Base-by-base conservation (phyloP, 2,888 invertebrate species). In the Agriopis marginaria region DNA sequence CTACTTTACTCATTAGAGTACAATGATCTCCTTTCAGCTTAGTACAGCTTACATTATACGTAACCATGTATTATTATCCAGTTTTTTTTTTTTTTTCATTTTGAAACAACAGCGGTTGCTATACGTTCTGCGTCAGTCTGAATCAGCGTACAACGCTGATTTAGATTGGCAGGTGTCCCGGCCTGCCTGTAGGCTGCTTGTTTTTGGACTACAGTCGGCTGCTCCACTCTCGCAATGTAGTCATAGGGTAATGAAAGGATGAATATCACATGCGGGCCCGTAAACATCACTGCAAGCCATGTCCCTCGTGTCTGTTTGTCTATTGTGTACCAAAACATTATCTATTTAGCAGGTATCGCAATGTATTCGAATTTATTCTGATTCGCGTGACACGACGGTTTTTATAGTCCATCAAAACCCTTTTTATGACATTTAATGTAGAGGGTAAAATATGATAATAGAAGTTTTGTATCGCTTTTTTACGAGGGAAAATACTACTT, bases 191-290 rank as follows among this genome's bases (percentile, higher is more conserved):
- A 23, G 60, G 63, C 59, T 63, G 44, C 72, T 72, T 71, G 70
- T 75, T 77, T 79, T 77, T 64, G 44, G 58, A 5, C 62, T 53
- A 49, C 17, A 39, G 49, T 54, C 54, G 17, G 12, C 39, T 50
- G 55, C 32, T 53, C 61, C 74, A 71, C 55, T 75, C 64, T 60
- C 51, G 63, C 70, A 66, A 68, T 76, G 75, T 77, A 76, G 77
- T 70, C 73, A 74, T 71, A 69, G 71, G 74, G 74, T 82, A 82
- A 83, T 82, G 78, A 79, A 80, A 77, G 73, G 77, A 72, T 81
- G 77, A 81, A 82, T 83, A 77, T 81, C 81, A 76, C 76, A 84
- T 84, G 80, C 81, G 81, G 84, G 83, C 63, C 45, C 64, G 79
- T 75, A 81, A 82, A 81, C 72, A 83, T 66, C 39, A 68, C 62